Percentiles rank a stretch among this genome's conserved stretches.
These are phyloP conservation scores for Notoglanidium macrostoma DNA, from an alignment of 2,797 vertebrate genomes.

Conservation along the genomic window DNA sequence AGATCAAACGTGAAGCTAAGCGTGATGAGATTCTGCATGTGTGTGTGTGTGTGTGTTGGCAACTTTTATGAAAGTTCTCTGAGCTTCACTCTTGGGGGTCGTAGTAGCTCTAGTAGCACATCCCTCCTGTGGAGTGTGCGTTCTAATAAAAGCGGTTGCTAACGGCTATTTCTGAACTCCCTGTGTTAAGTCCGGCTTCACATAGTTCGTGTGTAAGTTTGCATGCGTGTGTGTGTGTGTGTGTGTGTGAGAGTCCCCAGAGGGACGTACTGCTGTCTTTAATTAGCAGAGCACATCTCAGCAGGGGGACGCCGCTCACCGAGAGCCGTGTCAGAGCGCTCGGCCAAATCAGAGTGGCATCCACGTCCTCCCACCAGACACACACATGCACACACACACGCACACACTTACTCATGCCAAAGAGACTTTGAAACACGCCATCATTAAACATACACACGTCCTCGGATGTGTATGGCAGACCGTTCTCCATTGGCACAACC, in stretches of 20 bases:
- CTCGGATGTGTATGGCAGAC: background rate
- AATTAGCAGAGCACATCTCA: conserved; percentile 69
- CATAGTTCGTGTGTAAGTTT: background rate
- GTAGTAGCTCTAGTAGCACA: conserved; percentile 10
- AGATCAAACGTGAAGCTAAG: background rate
- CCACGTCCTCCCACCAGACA: conserved; percentile 48
- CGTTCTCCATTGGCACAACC: background rate
- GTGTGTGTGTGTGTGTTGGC: background rate
- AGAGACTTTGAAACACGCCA: background rate
- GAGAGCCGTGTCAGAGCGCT: conserved; percentile 56
- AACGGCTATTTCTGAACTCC: conserved; percentile 13
- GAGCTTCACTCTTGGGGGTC: conserved; percentile 2
- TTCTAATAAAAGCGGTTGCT: conserved; percentile 26
- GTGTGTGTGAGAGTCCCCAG: conserved; percentile 39
- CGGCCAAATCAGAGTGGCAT: conserved; percentile 66
- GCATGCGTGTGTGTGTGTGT: conserved; percentile 17
- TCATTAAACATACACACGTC: background rate
- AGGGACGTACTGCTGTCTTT: conserved; percentile 58
- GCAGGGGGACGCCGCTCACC: conserved; percentile 55
- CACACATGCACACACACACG: conserved; percentile 22
- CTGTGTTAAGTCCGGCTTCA: conserved; percentile 10
- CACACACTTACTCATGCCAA: background rate
- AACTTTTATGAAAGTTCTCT: conserved; percentile 19
- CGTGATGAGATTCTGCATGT: background rate
- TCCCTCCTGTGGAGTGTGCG: conserved; percentile 12